These are phyloP conservation scores for Drosophila niveifrons DNA, from an alignment of 2,888 invertebrate species.

Conservation along the genomic window DNA sequence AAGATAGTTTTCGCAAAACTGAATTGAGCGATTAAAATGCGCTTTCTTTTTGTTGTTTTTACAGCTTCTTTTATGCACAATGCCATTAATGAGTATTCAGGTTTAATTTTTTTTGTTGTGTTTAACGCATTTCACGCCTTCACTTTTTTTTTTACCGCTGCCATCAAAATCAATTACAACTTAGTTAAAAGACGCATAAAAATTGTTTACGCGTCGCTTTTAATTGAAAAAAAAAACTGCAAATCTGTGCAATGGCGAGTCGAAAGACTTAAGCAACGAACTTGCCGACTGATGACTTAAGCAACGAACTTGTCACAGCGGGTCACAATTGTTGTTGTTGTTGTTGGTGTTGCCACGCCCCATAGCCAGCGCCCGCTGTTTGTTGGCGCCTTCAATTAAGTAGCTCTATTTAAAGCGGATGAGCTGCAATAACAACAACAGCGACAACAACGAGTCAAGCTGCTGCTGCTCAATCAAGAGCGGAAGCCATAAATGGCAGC, in stretches of 20 bases:
- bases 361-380: constrained; percentile 54
- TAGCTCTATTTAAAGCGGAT: constrained; percentile 35
- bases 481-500: constrained; percentile 81
- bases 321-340: constrained; percentile 43
- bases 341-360: constrained; percentile 29
- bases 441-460: background rate
- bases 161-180: constrained; percentile 76
- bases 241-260: background rate
- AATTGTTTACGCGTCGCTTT: constrained; percentile 59
- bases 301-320: constrained; percentile 60
- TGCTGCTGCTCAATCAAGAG: constrained; percentile 27
- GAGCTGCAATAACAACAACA: background rate
- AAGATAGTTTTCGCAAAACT: constrained; percentile 32
- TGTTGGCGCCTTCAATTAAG: constrained; percentile 75
- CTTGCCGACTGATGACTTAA: constrained; percentile 48
- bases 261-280: constrained; percentile 50
- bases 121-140: constrained; percentile 50
- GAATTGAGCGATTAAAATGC: constrained; percentile 68
- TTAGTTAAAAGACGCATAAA: constrained; percentile 72
- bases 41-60: constrained; percentile 60
- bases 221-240: constrained; percentile 54
- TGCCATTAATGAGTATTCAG: no score
- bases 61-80: background rate
- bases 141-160: constrained; percentile 54
- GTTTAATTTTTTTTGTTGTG: background rate